Base-by-base conservation (phyloP, 2,888 invertebrate genomes). In the Dorcus parallelipipedus region DNA sequence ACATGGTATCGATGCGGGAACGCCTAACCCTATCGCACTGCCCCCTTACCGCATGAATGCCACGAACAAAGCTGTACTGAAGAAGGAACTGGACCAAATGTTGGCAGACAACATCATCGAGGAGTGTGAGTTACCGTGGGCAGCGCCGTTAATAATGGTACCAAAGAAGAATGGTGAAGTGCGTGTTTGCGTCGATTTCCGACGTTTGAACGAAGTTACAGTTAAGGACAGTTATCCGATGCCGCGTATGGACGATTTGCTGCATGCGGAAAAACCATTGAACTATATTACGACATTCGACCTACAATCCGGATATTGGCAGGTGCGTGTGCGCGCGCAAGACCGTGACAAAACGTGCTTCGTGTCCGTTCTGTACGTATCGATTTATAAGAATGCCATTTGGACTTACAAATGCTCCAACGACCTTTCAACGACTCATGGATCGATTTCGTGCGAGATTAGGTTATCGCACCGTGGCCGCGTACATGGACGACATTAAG, bases 111-210 rank as follows among this genome's bases (percentile, higher is more conserved):
- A 63, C 0, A 64, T 76, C 0, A 74, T 76, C 2, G 74, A 77
- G 56, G 74, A 75, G 48, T 71, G 71, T 49, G 74, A 76, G 54
- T 74, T 73, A 1, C 69, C 74, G 1, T 77, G 75, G 75, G 63
- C 70, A 1, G 65, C 73, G 8, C 75, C 74, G 6, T 69, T 68
- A 1, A 65, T 77, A 1, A 54, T 76, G 20, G 20, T 20, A 2
- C 20, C 20, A 2, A 20, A 20, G 20, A 20, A 20, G 3, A 20
- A 20, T 3, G 20, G 20, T 2, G 3, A 20, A 20, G 20, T 20
- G 20, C 20, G 20, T 2, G 3, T 20, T 2, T 20, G 20, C 20
- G 20, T 20, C 3, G 20, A 20, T 20, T 20, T 20, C 3, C 20
- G 20, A 3, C 20, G 20, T 20, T 3, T 20, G 3, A 20, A 20